These are phyloP conservation scores for Rachycentron canadum DNA, from an alignment of 2,797 vertebrate genomes.

Conservation along the genomic window DNA sequence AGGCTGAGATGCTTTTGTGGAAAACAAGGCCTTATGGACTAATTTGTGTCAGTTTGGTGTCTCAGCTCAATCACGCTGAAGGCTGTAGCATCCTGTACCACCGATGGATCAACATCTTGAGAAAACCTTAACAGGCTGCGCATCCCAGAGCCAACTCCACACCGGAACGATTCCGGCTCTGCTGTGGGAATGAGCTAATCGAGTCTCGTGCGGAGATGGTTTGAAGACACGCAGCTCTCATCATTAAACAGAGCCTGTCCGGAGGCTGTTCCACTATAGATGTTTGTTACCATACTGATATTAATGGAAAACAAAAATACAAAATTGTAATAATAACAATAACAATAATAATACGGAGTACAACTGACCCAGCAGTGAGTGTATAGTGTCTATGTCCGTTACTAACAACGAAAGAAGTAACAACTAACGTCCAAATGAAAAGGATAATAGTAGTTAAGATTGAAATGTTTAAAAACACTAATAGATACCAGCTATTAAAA, in stretches of 20 bases:
- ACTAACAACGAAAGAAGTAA: constrained; percentile 90
- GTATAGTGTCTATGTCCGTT: constrained; percentile 91
- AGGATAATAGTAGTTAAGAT: constrained; percentile 92
- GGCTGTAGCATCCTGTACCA: constrained; percentile 85
- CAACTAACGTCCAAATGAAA: constrained; percentile 90
- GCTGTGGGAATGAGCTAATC: not conserved
- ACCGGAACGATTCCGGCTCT: not conserved
- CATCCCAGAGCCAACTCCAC: constrained; percentile 32
- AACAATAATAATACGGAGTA: constrained; percentile 89
- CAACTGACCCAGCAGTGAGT: constrained; percentile 99
- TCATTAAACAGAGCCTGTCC: constrained; percentile 78
- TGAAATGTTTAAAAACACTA: constrained; percentile 94
- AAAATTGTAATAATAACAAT: constrained; percentile 76
- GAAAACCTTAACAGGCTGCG: constrained; percentile 68
- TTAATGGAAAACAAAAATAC: constrained; percentile 82
- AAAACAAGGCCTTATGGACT: constrained; percentile 59
- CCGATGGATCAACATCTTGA: constrained; percentile 80
- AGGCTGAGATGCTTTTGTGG: not conserved
- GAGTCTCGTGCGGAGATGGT: not conserved
- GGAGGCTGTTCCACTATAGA: constrained; percentile 81
- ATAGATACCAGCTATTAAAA: constrained; percentile 99
- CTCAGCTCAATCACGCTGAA: constrained; percentile 74
- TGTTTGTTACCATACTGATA: constrained; percentile 87
- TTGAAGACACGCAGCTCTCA: constrained; percentile 44
- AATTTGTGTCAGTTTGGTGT: constrained; percentile 70